Evolutionary conservation across 2,888 invertebrate species (phyloP).

Genomic region (Shargacucullia verbasci): DNA sequence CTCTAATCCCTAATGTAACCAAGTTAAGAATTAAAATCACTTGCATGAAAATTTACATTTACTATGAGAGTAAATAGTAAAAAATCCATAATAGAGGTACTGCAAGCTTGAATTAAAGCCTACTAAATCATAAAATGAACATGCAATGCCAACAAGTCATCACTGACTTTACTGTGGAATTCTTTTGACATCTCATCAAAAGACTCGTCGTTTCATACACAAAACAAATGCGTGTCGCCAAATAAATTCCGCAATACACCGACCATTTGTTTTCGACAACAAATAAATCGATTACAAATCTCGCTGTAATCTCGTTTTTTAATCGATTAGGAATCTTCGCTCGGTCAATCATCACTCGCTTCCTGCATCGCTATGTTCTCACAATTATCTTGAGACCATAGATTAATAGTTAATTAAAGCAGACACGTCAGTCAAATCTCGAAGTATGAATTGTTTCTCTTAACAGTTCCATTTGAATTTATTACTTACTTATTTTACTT

Average conservation of each 20-base stretch:
- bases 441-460: not conserved
- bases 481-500: no score
- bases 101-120: no score
- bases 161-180: not conserved
- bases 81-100: no score
- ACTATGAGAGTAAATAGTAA: no score
- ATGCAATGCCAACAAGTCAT: no score
- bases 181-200: conserved; percentile 7
- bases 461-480: no score
- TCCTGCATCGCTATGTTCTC: conserved; percentile 38
- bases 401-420: conserved; percentile 41
- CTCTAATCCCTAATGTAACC: no score
- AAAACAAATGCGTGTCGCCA: conserved; percentile 14
- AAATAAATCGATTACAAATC: conserved; percentile 42
- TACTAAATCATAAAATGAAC: no score
- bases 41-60: no score
- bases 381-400: conserved; percentile 39
- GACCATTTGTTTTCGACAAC: conserved; percentile 15
- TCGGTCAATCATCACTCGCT: conserved; percentile 34
- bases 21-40: no score
- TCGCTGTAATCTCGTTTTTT: conserved; percentile 34
- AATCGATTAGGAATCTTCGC: conserved; percentile 49
- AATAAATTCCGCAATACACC: conserved; percentile 7
- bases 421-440: conserved; percentile 22
- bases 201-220: conserved; percentile 5